These are phyloP conservation scores for Tadarida brasiliensis DNA, from an alignment of 2,797 vertebrate species.

Conservation along the genomic window DNA sequence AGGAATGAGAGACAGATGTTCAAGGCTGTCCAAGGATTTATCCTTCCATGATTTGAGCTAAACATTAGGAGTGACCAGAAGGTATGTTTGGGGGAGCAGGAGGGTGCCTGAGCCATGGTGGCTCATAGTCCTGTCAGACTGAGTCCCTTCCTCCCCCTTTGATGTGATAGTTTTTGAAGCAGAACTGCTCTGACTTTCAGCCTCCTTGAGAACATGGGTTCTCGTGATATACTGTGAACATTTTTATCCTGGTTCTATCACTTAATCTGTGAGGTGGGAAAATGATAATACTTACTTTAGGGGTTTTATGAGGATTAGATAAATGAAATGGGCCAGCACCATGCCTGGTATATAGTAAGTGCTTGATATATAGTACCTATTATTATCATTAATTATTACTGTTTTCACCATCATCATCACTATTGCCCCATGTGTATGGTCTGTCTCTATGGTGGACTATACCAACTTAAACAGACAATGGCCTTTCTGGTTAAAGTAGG, in stretches of 20 bases:
- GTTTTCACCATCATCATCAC: background rate
- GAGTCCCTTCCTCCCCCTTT: background rate
- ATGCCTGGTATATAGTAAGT: background rate
- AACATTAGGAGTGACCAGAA: background rate
- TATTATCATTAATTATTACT: background rate
- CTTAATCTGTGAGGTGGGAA: slow-evolving; percentile 7
- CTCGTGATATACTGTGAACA: background rate
- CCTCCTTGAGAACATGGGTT: background rate
- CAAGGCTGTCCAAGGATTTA: background rate
- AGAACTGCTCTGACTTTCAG: background rate
- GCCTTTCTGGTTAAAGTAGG: background rate
- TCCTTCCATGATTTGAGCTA: background rate
- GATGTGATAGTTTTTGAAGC: background rate
- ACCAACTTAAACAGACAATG: background rate
- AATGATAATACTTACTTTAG: background rate
- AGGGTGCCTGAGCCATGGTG: background rate
- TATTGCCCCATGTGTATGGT: background rate
- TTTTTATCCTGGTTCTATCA: background rate
- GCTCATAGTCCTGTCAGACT: background rate
- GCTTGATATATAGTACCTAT: background rate
- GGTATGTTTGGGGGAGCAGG: background rate
- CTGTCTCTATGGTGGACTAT: background rate
- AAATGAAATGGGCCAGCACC: background rate
- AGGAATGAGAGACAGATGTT: background rate
- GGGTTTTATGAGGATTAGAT: background rate